Base-by-base conservation (phyloP, 2,113 vertebrate species). In the Heteronetta atricapilla region DNA sequence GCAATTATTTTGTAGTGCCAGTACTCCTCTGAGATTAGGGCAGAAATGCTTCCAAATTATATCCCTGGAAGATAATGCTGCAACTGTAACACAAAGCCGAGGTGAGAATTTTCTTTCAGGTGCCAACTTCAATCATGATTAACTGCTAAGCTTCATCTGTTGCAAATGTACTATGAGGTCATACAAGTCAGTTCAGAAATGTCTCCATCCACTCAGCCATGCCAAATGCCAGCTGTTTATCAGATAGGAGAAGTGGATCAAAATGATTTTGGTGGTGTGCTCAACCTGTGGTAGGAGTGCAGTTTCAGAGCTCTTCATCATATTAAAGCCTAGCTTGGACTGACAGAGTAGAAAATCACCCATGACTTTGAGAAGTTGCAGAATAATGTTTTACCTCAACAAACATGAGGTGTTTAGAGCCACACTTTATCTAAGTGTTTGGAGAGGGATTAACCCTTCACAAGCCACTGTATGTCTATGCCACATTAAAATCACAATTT, bases 151-250 rank as follows among this genome's bases (percentile, higher is more conserved):
- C 40, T 92, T 83, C 76, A 72, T 81, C 82, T 95, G 59, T 75
- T 83, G 79, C 94, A 89, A 81, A 89, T 64, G 86, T 88, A 78
- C 82, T 88, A 74, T 0, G 16, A 90, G 91, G 92, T 95, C 90
- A 90, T 95, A 93, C 86, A 88, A 93, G 76, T 91, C 73, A 72
- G 80, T 64, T 90, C 91, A 83, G 48, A 90, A 95, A 93, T 83
- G 90, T 81, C 90, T 94, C 85, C 86, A 86, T 93, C 60, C 80
- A 68, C 80, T 92, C 95, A 94, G 80, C 92, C 90, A 90, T 94
- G 92, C 82, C 90, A 93, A 96, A 96, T 83, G 68, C 88, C 95
- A 95, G 90, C 86, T 94, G 94, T 93, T 96, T 95, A 80, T 88
- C 82, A 93, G 66, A 83, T 34, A 81, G 68, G 63, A 87, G 38